Percentiles rank a stretch among this genome's conserved stretches.
Conservation (phyloP, 2,113 vertebrate genomes). For the Mohoua ochrocephala region DNA sequence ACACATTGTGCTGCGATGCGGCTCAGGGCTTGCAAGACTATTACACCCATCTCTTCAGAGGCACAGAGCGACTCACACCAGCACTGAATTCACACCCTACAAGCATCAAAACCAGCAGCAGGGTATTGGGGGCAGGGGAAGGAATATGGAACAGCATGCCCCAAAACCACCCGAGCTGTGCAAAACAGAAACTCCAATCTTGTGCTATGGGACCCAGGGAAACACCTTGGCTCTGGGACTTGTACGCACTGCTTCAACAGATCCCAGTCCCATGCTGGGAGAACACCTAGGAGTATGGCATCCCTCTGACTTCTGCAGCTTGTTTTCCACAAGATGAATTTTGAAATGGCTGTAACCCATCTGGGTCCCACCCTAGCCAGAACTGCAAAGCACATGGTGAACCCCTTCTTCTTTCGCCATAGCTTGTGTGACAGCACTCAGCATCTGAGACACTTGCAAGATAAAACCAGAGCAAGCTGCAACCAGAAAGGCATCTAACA, state of each 20-base stretch:
- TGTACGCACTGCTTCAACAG: not conserved
- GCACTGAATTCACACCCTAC: not conserved
- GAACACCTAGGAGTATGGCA: not conserved
- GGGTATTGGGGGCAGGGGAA: not conserved
- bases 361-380: not conserved
- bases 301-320: not conserved
- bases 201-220: not conserved
- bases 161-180: accelerated
- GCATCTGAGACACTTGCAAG: not conserved
- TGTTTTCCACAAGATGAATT: not conserved
- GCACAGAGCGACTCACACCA: not conserved
- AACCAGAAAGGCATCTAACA: not conserved
- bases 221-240: not conserved
- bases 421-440: not conserved
- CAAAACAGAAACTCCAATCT: not conserved
- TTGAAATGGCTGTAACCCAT: not conserved
- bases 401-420: not conserved
- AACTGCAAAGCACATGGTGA: not conserved
- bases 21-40: not conserved
- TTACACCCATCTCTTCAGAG: not conserved
- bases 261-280: not conserved
- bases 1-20: not conserved
- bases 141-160: accelerated
- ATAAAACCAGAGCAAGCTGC: not conserved
- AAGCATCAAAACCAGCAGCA: not conserved